Evolutionary conservation across 2,888 invertebrate genomes (phyloP), one percentile per base, ranked within the genome.

Genomic region (Eulithis prunata): DNA sequence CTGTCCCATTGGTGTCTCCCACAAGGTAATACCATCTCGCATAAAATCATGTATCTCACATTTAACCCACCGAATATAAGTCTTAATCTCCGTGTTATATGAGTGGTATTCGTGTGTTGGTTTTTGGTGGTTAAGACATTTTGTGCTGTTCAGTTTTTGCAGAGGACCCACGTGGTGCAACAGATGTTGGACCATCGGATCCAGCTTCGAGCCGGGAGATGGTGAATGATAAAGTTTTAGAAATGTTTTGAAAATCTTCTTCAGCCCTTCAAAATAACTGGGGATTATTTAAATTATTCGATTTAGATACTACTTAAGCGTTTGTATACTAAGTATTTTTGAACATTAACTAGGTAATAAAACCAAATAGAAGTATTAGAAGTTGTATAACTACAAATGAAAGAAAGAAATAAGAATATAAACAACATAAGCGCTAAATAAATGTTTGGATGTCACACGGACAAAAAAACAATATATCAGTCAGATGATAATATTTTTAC

Each of bases 141-240:
- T 72, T 65, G n/a, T 11, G 43, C 21, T 28, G 38, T 11, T 32
- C 5, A 57, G 75, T 81, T 82, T 78, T 81, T 80, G 80, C 74
- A 70, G 66, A 69, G 74, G 90, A 90, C 92, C 91, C 91, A 92
- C 92, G 91, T 92, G 89, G 90, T 86, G 90, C 66, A 79, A 83
- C 92, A 91, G 83, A 89, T 92, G 92, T 87, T 84, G 69, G 82
- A 85, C 84, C 85, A 86, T 86, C 87, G 86, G 83, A 84, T 83
- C 83, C 80, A 82, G 79, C 78, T 79, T 76, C 90, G 82, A 86
- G 75, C 88, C 87, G 91, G 92, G 91, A 88, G 92, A 90, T 82
- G 75, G 74, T 74, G 75, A 78, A 78, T 82, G 80, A 80, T 79
- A 75, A 71, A 75, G 77, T 81, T 85, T 79, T 78, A 76, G 76